Evolutionary conservation across 2,113 vertebrate genomes (phyloP), one percentile per base, ranked within the genome.

Genomic region (Vicugna pacos): DNA sequence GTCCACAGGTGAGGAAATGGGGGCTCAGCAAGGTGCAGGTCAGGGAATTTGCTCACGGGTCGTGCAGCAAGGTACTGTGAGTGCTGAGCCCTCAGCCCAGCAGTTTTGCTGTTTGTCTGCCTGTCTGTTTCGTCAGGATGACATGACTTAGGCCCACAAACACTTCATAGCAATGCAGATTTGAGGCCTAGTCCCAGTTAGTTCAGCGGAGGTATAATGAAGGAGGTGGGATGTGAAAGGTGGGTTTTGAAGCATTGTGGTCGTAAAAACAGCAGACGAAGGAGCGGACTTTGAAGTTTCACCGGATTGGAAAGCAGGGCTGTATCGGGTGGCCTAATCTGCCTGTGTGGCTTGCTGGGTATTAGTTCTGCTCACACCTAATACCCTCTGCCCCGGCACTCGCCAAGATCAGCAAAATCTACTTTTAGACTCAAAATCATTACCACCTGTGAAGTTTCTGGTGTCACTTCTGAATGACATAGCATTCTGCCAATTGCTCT

Each of bases 401-500:
- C 14, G 10, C 85, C 75, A 60, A 42, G 82, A 94, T 97, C 92
- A 97, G 96, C 96, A 76, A 91, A 95, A 94, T 97, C 96, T 94
- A 96, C 96, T 98, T 97, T 97, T 95, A 97, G 97, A 97, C 79
- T 92, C 82, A 97, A 98, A 97, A 96, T 94, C 97, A 91, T 93
- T 72, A 14, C 92, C 92, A 95, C 94, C 87, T 97, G 88, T 94
- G 95, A 92, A 58, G 94, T 96, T 73, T 92, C 92, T 93, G 81
- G 83, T 94, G 86, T 84, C 86, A 16, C 62, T 89, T 93, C 64
- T 93, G 94, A 90, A 93, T 94, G 93, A 94, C 95, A 70, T 46
- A 91, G 92, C 64, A 17, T 9, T 69, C 60, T 96, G 89, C 86
- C 93, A 94, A 5, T 93, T 28, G 79, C 22, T 84, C 13, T 48